Percentiles rank a stretch among this genome's conserved stretches.
Evolutionary conservation across 2,113 vertebrate genomes (phyloP).

Genomic region (Brienomyrus brachyistius): DNA sequence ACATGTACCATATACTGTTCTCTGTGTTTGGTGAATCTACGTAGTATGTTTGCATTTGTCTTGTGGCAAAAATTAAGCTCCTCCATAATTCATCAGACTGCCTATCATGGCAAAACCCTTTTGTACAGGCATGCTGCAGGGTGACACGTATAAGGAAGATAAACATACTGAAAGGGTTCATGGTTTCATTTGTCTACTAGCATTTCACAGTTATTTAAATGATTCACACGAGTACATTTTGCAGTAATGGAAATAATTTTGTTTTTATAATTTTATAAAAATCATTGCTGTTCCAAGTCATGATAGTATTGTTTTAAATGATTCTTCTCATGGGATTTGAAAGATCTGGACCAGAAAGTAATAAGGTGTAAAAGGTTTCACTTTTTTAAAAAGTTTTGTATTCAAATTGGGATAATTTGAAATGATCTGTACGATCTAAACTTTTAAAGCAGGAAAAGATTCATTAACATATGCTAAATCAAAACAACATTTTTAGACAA

Average conservation of each 20-base stretch:
- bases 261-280: not conserved
- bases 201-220: not conserved
- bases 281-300: not conserved
- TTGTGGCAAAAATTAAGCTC: not conserved
- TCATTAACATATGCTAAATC: not conserved
- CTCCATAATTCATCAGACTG: not conserved
- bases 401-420: not conserved
- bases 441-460: constrained; percentile 11
- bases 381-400: not conserved
- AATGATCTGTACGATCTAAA: not conserved
- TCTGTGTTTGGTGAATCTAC: not conserved
- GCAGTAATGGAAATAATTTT: not conserved
- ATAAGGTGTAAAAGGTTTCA: not conserved
- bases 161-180: not conserved
- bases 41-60: not conserved
- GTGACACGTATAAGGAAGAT: not conserved
- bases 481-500: not conserved
- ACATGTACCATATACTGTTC: not conserved
- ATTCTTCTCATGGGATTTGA: not conserved
- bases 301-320: not conserved
- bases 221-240: not conserved
- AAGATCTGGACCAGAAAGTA: not conserved
- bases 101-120: not conserved
- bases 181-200: not conserved
- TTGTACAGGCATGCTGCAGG: not conserved